Evolutionary conservation across 1,140 invertebrate species (phyloP).

Genomic region (Nautilus pompilius): DNA sequence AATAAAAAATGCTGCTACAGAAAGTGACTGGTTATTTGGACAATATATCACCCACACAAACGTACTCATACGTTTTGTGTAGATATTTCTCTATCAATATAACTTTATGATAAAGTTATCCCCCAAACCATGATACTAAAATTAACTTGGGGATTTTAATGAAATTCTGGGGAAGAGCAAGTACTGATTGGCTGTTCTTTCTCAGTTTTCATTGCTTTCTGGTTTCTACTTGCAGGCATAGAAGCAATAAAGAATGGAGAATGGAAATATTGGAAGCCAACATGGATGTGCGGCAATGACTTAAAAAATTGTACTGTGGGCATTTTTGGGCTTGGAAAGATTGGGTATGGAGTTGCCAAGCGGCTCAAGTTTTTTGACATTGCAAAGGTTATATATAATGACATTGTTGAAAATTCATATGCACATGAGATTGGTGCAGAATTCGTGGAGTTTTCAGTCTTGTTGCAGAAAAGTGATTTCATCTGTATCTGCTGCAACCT

Average conservation of each 20-base stretch:
- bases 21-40: too few relatives aligned
- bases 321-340: constrained; percentile 77
- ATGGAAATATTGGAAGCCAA: constrained; percentile 72
- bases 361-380: constrained; percentile 70
- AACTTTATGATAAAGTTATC: too few relatives aligned
- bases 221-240: constrained; percentile 25
- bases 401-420: constrained; percentile 62
- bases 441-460: constrained; percentile 61
- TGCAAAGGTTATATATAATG: constrained; percentile 68
- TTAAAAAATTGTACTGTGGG: constrained; percentile 76
- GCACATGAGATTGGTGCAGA: constrained; percentile 65
- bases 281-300: constrained; percentile 83
- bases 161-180: too few relatives aligned
- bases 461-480: constrained; percentile 44
- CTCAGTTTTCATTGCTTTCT: too few relatives aligned
- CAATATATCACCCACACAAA: too few relatives aligned
- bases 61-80: too few relatives aligned
- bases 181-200: too few relatives aligned
- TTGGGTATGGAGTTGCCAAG: constrained; percentile 66
- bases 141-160: too few relatives aligned
- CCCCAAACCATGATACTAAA: too few relatives aligned
- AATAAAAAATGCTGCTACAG: too few relatives aligned
- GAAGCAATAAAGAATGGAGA: constrained; percentile 38
- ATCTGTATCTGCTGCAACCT: constrained; percentile 50
- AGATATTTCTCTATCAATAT: too few relatives aligned